Conservation (phyloP, 2,113 vertebrate genomes). For the Corapipo altera region DNA sequence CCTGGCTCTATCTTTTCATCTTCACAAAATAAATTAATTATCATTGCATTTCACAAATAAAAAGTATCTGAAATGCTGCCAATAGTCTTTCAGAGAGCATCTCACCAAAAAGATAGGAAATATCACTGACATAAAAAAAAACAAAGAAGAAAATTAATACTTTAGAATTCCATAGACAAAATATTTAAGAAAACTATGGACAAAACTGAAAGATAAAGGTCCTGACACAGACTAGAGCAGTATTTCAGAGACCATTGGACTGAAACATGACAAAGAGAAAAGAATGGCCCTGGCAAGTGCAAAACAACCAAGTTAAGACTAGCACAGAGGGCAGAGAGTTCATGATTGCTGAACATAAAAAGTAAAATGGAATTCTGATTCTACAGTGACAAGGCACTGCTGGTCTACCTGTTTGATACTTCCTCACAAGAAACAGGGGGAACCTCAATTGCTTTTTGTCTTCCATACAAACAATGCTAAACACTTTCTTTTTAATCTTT, state of each 20-base stretch:
- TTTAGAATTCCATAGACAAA: not conserved
- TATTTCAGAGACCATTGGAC: not conserved
- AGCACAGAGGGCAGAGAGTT: not conserved
- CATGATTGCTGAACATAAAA: not conserved
- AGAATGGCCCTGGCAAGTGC: not conserved
- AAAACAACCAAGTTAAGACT: not conserved
- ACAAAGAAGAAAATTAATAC: not conserved
- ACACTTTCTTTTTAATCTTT: not conserved
- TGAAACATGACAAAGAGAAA: not conserved
- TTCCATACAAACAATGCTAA: not conserved
- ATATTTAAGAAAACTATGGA: not conserved
- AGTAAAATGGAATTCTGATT: not conserved
- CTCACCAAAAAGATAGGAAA: not conserved
- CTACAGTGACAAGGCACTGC: not conserved
- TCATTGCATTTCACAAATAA: not conserved
- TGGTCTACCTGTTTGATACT: not conserved
- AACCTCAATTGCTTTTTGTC: not conserved
- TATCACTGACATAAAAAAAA: not conserved
- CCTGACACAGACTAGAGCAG: not conserved
- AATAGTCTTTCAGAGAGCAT: not conserved
- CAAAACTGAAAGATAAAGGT: not conserved
- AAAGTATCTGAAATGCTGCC: not conserved
- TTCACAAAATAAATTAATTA: not conserved
- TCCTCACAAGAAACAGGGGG: not conserved
- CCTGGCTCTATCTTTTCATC: not conserved